Evolutionary conservation across 2,888 invertebrate genomes (phyloP), one percentile per base, ranked within the genome.

Genomic region (Mechanitis mazaeus): DNA sequence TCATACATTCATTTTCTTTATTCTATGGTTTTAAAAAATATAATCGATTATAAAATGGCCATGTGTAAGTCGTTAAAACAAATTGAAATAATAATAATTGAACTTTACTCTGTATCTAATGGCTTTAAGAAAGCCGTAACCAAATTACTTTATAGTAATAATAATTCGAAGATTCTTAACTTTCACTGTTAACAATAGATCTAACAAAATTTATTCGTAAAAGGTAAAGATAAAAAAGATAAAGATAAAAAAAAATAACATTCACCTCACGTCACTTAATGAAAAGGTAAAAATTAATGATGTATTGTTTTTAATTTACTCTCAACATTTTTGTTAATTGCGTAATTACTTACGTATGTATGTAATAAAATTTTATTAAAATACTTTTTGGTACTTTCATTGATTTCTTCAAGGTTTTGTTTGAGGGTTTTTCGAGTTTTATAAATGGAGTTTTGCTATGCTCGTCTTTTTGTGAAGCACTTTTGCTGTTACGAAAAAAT

Each of bases 101-200:
- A 58, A 71, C 74, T 73, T 72, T 73, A 66, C 20, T 54, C 54
- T 57, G 61, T 54, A 46, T 45, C 61, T 57, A 54, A 57, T 57
- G n/a, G 45, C 7, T 46, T 54, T 31, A 50, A 61, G 61, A 61
- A 61, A 61, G 61, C 42, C 50, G 35, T 55, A 54, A 35, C 38
- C 45, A 56, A 35, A 9, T 57, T 38, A 54, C 54, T 12, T 50
- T 45, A 9, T 9, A 7, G 6, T 11, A 7, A 28, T 28, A 9
- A 20, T 47, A 6, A 50, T 31, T 50, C 9, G n/a, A 31, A 7
- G 9, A 50, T 50, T 9, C 50, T 31, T 11, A 50, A 31, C 50
- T 50, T 50, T 50, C 50, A 50, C 50, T 50, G 42, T 56, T 63
- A 54, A 61, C 57, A 56, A 61, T 62, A 58, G 59, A 60, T 59